Evolutionary conservation across 2,888 invertebrate genomes (phyloP), one percentile per base, ranked within the genome.

Genomic region (Lasioglossum villosulum): DNA sequence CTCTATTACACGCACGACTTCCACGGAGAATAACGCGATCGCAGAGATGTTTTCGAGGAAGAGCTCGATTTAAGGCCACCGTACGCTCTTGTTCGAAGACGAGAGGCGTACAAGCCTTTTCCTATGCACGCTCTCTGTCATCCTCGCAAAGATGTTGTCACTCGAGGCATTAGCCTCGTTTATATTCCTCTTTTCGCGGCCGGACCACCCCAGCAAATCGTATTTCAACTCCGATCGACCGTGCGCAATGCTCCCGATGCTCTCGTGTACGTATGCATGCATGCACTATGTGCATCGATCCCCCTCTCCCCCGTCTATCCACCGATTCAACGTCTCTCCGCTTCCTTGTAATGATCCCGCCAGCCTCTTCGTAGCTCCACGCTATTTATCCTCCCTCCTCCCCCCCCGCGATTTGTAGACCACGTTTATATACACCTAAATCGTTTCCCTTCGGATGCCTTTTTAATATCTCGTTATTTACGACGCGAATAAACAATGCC

Each of bases 81-180:
- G 86, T 86, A 81, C 86, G 80, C 82, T 83, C 83, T 71, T 70
- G 78, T 79, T 78, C 81, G 75, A 37, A 56, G 37, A 10, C 68
- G 68, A 77, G 72, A 52, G 56, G 72, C 66, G 34, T 81, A 90
- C 89, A 91, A 91, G 90, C 86, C 80, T 71, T 82, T 81, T 83
- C 82, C 90, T 90, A 84, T 92, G 87, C 85, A 81, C 80, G 88
- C 81, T 88, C 83, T 88, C 87, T 87, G 86, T 86, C 90, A 91
- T 89, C 87, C 88, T 89, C 89, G 88, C 86, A 87, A 90, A 92
- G 92, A 93, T 93, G 92, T 92, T 92, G 92, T 93, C 93, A 90
- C 92, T 91, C 89, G 86, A 91, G 86, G 89, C 91, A 91, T 92
- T 93, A 92, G 90, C 91, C 92, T 91, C 90, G 86, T 90, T 91